Conservation (phyloP, 2,797 vertebrate genomes). For the Parauchenoglanis ngamensis region DNA sequence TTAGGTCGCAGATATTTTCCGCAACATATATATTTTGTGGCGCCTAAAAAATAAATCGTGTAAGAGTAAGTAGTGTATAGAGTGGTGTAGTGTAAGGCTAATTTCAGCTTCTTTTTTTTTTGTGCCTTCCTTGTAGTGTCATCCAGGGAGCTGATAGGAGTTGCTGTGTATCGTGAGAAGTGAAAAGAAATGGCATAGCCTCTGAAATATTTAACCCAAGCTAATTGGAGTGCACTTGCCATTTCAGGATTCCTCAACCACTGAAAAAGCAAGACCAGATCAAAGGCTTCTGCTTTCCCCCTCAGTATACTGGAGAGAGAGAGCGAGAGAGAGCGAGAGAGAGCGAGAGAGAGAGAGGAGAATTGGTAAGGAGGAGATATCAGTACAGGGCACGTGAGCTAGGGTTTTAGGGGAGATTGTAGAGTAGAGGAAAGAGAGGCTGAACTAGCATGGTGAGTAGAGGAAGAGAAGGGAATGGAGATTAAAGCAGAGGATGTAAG, state of each 20-base stretch:
- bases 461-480: constrained; percentile 39
- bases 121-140: constrained; percentile 47
- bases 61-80: neutral
- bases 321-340: constrained; percentile 25
- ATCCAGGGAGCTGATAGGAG: constrained; percentile 52
- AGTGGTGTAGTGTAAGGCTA: constrained; percentile 32
- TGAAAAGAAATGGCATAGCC: constrained; percentile 47
- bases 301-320: constrained; percentile 56
- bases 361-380: constrained; percentile 38
- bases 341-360: neutral
- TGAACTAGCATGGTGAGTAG: constrained; percentile 20
- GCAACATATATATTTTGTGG: constrained; percentile 28
- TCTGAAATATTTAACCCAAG: constrained; percentile 69
- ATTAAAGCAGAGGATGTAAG: constrained; percentile 40
- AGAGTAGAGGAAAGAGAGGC: constrained; percentile 29
- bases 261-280: constrained; percentile 61
- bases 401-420: constrained; percentile 41
- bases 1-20: constrained; percentile 23
- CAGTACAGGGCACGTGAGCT: constrained; percentile 27
- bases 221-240: constrained; percentile 68
- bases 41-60: constrained; percentile 12
- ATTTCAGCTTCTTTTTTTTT: neutral
- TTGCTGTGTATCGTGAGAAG: constrained; percentile 34
- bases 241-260: constrained; percentile 64
- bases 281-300: constrained; percentile 62